Base-by-base conservation (phyloP, 23 tunicate genomes). In the Trididemnum clinides region DNA sequence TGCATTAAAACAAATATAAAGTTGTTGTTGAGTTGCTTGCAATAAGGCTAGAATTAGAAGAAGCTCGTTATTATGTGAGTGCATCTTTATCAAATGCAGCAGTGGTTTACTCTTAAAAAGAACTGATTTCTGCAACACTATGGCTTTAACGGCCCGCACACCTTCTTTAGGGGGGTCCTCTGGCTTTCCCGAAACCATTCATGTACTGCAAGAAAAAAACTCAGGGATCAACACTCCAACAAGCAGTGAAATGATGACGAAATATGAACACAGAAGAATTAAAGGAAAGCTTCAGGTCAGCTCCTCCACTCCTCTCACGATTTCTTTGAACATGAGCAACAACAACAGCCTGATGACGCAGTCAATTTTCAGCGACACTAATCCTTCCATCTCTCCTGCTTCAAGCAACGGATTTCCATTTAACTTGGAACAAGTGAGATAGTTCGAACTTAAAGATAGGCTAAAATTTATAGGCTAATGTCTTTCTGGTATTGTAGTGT, bases 261-360 rank as follows among this genome's bases (percentile, higher is more conserved):
- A 66, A 32, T n/a, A 12, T 62, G 27, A 62, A 12, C 23, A 21
- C 22, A 62, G 21, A 21, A 62, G 27, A 62, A 21, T 19, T 4
- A 62, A 21, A 62, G 21, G 26, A 4, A 62, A 62, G 21, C 18
- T 62, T 12, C 22, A 18, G 27, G 27, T 12, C 6, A 62, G 6
- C 69, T 62, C 21, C 21, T 62, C 21, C 4, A 22, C 23, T 12
- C 38, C 80, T 12, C n/a, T n/a, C n/a, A n/a, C n/a, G n/a, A n/a
- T n/a, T n/a, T 90, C 95, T 1, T 64, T 80, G 26, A 90, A 90
- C 38, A 80, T 90, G 57, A 90, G 95, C 74, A 90, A 90, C 69
- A 90, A 90, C 50, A 90, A 90, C 72, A 90, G 95, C 39, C 50
- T 90, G 66, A 25, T 77, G 62, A 88, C 54, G 37, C 5, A 21